Conservation (phyloP, 2,113 vertebrate species). For the Cyprinodon tularosa region DNA sequence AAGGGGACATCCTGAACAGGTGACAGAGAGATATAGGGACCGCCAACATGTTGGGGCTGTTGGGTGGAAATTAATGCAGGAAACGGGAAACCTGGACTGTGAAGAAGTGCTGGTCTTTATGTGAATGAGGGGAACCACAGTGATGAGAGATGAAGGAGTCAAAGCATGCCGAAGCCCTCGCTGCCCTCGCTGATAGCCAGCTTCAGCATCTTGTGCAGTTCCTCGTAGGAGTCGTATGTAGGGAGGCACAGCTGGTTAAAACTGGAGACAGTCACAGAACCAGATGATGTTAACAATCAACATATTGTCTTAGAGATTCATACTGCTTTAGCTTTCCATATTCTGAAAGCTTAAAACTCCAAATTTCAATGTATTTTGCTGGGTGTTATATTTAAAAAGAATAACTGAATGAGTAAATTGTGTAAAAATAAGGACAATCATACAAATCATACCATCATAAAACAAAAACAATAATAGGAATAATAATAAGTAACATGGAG, state of each 20-base stretch:
- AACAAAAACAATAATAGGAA: too few relatives aligned
- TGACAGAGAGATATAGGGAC: conserved; percentile 33
- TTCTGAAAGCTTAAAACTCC: background rate
- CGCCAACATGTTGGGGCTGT: conserved; percentile 6
- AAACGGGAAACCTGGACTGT: conserved; percentile 13
- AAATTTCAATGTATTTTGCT: background rate
- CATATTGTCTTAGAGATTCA: background rate
- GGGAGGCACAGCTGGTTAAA: conserved; percentile 99
- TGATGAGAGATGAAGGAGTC: conserved; percentile 61
- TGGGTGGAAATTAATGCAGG: conserved; percentile 25
- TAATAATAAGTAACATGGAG: too few relatives aligned
- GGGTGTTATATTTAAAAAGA: too few relatives aligned
- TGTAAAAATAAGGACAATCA: too few relatives aligned
- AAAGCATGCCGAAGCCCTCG: conserved; percentile 98
- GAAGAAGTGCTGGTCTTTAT: conserved; percentile 13
- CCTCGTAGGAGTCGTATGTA: conserved; percentile 98
- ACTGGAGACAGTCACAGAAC: conserved; percentile 74
- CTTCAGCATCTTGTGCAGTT: conserved; percentile 98
- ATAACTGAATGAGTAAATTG: too few relatives aligned
- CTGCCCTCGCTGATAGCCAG: conserved; percentile 99
- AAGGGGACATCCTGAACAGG: conserved; percentile 22
- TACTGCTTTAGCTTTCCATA: background rate
- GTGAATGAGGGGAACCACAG: conserved; percentile 20
- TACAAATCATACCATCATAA: too few relatives aligned
- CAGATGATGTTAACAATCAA: background rate